Base-by-base conservation (phyloP, 2,113 vertebrate genomes). In the Cebidichthys violaceus region DNA sequence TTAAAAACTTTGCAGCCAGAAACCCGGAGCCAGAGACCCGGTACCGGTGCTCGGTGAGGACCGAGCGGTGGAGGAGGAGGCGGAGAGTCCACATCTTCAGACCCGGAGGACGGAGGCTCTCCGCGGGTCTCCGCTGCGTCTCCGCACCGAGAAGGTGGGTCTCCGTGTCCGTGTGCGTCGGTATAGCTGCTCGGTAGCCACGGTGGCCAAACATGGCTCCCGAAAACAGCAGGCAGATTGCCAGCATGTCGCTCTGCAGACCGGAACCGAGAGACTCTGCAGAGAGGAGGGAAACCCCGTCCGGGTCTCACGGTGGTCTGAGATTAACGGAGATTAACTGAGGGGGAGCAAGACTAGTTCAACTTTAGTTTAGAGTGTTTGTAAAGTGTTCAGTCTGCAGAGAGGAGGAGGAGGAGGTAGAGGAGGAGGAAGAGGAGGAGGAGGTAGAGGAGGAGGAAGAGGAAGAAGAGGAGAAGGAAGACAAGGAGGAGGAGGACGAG, bases 131-230 rank as follows among this genome's bases (percentile, higher is more conserved):
- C 68, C 68, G 84, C 81, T 11, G 86, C 82, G 52, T 55, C 11
- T 69, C 50, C 83, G 79, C 79, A 71, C 15, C 88, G 87, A 95
- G 96, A 96, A 43, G 41, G 41, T 43, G 41, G 9, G 41, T 43
- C 11, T 43, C 41, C 13, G 33, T 33, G 5, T 33, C 33, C 33
- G 33, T n/a, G 52, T 54, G 55, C 18, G 20, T 11, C 55, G 55
- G 92, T 92, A 47, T 92, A 47, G 45, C 45, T 47, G 45, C 45
- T 94, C 91, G 89, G 95, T 96, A 86, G 96, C 96, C 96, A 96
- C 88, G 90, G 95, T 96, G 96, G 95, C 96, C 95, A 96, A 96
- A 96, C 90, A 96, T 96, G 96, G 96, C 96, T 95, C 92, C 96
- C 94, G 93, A 92, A 87, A 89, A 85, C 88, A 84, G 88, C 82